These are phyloP conservation scores for Chrysemys picta DNA, from an alignment of 2,113 vertebrate species.

Conservation along the genomic window DNA sequence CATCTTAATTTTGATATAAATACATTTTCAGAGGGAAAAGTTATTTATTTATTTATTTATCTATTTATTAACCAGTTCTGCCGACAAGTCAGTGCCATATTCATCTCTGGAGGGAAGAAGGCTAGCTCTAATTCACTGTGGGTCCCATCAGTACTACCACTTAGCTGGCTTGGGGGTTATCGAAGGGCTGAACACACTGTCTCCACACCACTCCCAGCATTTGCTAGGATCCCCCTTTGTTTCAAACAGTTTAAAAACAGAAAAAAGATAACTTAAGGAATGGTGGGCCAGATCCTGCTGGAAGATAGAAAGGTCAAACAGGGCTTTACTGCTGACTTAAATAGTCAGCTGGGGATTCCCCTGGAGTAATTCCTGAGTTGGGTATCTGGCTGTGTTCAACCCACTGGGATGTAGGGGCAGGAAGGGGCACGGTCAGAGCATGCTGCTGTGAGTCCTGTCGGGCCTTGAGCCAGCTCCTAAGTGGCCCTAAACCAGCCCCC, in stretches of 20 bases:
- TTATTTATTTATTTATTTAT: background rate
- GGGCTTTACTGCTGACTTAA: background rate
- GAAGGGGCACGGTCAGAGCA: background rate
- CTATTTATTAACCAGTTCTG: background rate
- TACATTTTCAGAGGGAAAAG: background rate
- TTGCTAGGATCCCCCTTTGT: background rate
- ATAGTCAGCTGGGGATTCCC: background rate
- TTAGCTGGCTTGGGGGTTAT: fast-evolving
- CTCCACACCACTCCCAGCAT: background rate
- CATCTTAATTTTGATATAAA: background rate
- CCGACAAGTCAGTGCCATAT: background rate
- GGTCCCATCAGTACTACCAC: background rate
- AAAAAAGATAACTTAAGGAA: fast-evolving
- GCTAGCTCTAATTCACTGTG: background rate
- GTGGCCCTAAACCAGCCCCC: background rate
- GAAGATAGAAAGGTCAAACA: background rate
- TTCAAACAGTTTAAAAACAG: background rate
- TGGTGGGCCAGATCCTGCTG: background rate
- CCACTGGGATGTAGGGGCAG: background rate
- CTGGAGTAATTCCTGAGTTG: background rate
- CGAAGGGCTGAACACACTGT: background rate
- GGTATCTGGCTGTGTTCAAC: background rate
- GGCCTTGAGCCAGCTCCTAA: background rate
- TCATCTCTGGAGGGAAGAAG: background rate
- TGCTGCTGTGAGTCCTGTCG: background rate